Percentiles rank a stretch among this genome's conserved stretches.
Evolutionary conservation across 1,140 invertebrate species (phyloP).

Genomic region (Hylaeus anthracinus): DNA sequence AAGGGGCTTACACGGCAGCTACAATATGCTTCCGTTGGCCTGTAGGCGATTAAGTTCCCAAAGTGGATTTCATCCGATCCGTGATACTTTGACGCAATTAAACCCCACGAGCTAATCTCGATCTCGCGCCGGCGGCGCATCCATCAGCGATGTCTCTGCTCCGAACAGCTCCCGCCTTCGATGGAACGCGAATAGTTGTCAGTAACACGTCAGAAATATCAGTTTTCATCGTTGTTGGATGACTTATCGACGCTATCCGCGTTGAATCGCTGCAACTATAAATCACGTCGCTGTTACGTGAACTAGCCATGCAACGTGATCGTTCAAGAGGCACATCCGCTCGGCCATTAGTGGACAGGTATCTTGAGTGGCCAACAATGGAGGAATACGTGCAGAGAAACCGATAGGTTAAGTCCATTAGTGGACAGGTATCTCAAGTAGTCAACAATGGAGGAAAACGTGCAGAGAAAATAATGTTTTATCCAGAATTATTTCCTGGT

Average conservation of each 20-base stretch:
- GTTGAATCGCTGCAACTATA: background rate
- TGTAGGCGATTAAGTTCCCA: conserved; percentile 1
- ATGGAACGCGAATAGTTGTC: background rate
- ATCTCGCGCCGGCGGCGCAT: background rate
- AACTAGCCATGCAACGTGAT: background rate
- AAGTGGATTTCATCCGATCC: conserved; percentile 19
- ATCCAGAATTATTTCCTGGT: no score
- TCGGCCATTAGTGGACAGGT: no score
- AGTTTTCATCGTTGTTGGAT: background rate
- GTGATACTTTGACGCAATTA: conserved; percentile 34
- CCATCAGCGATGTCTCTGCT: background rate
- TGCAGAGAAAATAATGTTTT: no score
- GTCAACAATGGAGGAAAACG: no score
- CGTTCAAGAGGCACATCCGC: background rate
- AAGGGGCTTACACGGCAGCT: background rate
- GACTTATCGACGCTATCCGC: conserved; percentile 5
- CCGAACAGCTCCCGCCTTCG: background rate
- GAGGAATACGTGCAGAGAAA: background rate
- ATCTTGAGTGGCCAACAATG: background rate
- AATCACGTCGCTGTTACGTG: conserved; percentile 8
- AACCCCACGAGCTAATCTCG: conserved; percentile 11
- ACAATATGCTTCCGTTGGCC: conserved; percentile 2
- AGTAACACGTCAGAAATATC: background rate
- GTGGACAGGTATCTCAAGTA: no score
- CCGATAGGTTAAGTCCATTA: no score